Percentiles rank a stretch among this genome's conserved stretches.
Conservation (phyloP, 2,888 invertebrate genomes). For the Archips crataeganus region DNA sequence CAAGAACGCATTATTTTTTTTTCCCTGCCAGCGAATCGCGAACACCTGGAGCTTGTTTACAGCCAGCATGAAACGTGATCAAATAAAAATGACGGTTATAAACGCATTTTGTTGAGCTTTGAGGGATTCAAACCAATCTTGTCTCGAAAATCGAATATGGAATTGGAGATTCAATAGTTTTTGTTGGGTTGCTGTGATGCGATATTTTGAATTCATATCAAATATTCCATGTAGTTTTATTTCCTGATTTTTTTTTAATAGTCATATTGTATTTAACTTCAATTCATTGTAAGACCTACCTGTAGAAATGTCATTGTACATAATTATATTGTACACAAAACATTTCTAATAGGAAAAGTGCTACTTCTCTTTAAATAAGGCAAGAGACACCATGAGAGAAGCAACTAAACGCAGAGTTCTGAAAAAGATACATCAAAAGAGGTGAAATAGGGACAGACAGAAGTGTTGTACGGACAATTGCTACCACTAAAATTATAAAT, state of each 20-base stretch:
- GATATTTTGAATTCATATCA: background rate
- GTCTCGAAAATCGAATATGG: conserved; percentile 13
- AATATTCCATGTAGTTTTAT: background rate
- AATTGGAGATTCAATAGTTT: conserved; percentile 12
- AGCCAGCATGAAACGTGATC: conserved; percentile 24
- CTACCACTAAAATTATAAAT: too few relatives aligned
- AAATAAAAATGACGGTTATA: conserved; percentile 24
- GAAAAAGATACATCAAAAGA: too few relatives aligned
- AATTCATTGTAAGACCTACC: too few relatives aligned
- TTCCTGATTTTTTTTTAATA: background rate
- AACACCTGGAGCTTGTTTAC: conserved; percentile 22
- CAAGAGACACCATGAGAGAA: too few relatives aligned
- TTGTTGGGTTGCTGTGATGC: background rate
- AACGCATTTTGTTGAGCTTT: conserved; percentile 33
- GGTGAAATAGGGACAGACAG: too few relatives aligned
- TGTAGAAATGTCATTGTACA: too few relatives aligned
- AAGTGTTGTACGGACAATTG: too few relatives aligned
- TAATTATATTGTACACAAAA: too few relatives aligned
- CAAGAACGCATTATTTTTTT: conserved; percentile 33
- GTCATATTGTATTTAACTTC: too few relatives aligned
- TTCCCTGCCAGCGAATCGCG: conserved; percentile 7
- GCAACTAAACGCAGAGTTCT: too few relatives aligned
- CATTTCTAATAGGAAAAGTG: too few relatives aligned
- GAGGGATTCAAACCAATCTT: conserved; percentile 8
- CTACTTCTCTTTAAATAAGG: too few relatives aligned